Base-by-base conservation (phyloP, 2,113 vertebrate species). In the Dryoscopus gambensis region DNA sequence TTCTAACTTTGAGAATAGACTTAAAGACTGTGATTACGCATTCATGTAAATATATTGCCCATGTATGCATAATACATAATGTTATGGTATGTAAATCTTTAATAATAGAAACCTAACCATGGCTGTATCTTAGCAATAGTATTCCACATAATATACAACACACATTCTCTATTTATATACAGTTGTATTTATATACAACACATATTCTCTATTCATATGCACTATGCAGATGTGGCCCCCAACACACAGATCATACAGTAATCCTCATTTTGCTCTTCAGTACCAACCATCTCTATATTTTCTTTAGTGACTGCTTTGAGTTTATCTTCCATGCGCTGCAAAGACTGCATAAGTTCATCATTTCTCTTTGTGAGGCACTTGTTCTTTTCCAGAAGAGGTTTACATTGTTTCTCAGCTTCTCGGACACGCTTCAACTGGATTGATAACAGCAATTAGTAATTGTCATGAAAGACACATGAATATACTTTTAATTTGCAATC, bases 331-430 rank as follows among this genome's bases (percentile, higher is more conserved):
- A 99, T 98, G 83, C 99, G 99, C 90, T 99, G 99, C 89, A 99
- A 96, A 20, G 99, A 99, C 73, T 98, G 98, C 96, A 98, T 99
- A 84, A 99, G 97, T 50, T 99, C 99, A 65, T 99, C 99, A 3
- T 99, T 99, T 98, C 99, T 99, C 97, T 98, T 99, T 53, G 97
- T 98, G 95, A 99, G 98, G 97, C 99, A 98, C 98, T 99, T 99
- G 97, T 99, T 99, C 98, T 99, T 99, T 93, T 99, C 99, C 98
- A 99, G 98, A 97, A 99, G 97, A 69, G 99, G 99, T 97, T 99
- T 99, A 94, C 98, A 99, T 90, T 99, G 99, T 87, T 99, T 99
- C 97, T 99, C 99, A 15, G 99, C 97, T 98, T 99, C 99, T 84
- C 99, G 98, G 40, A 99, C 98, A 47, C 99, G 99, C 97, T 99